Evolutionary conservation across 2,888 invertebrate species (phyloP).

Genomic region (Xanthorhoe spadicearia): DNA sequence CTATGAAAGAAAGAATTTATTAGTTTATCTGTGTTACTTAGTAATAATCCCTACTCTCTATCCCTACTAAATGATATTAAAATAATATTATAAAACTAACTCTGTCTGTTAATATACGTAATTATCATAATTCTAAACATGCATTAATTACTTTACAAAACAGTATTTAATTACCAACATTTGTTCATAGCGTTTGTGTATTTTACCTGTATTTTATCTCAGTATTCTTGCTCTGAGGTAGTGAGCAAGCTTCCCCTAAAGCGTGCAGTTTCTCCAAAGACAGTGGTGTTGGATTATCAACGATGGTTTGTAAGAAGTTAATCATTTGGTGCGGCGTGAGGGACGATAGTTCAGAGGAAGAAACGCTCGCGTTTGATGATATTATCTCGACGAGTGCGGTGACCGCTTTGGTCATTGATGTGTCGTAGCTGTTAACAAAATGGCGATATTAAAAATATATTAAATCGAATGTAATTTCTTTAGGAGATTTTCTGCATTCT

Average conservation of each 20-base stretch:
- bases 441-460: too few species aligned
- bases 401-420: conserved; percentile 86
- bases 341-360: conserved; percentile 76
- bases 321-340: conserved; percentile 88
- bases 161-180: too few species aligned
- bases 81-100: too few species aligned
- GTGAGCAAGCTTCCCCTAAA: conserved; percentile 83
- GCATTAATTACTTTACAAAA: too few species aligned
- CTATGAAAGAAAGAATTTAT: conserved; percentile 59
- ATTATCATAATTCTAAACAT: too few species aligned
- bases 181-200: too few species aligned
- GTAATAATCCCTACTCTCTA: too few species aligned
- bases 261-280: conserved; percentile 78
- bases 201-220: conserved; percentile 86
- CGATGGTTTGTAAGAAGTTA: conserved; percentile 88
- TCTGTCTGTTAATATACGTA: too few species aligned
- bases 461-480: too few species aligned
- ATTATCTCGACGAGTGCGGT: conserved; percentile 82
- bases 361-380: conserved; percentile 67
- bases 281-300: conserved; percentile 81
- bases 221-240: conserved; percentile 88
- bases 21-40: not conserved
- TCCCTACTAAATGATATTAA: too few species aligned
- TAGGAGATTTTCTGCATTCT: too few species aligned
- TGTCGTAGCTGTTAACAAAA: conserved; percentile 85